phyloP scores from a whole-genome alignment of 1,140 invertebrate genomes.

The Aphis gossypii region DNA sequence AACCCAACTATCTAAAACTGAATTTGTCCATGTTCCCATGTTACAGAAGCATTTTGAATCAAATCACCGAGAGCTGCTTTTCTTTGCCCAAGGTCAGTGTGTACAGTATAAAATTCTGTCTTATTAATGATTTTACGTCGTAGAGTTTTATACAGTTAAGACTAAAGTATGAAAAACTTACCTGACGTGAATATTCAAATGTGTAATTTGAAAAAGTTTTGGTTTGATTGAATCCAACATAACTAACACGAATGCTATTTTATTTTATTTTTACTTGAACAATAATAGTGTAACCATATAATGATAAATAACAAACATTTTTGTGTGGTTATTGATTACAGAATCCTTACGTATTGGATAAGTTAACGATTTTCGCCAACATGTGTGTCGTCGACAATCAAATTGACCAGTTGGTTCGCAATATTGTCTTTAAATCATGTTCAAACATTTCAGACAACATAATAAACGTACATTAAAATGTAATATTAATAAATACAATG shows the following conservation, averaged over 20 bases:
- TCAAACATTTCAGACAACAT: not conserved
- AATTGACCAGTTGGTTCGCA: not conserved
- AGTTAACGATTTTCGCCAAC: not conserved
- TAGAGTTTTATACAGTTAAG: too few relatives aligned
- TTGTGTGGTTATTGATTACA: not conserved
- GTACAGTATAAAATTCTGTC: not conserved
- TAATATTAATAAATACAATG: too few relatives aligned
- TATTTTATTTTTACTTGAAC: not conserved
- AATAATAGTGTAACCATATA: not conserved
- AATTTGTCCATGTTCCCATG: not conserved
- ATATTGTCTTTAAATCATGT: not conserved
- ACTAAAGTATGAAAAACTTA: not conserved
- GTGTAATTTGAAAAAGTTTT: not conserved
- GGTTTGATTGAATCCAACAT: not conserved
- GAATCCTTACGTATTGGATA: not conserved
- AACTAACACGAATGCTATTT: not conserved
- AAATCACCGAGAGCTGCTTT: not conserved
- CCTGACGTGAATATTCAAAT: not conserved
- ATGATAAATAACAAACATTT: not conserved
- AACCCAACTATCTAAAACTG: not conserved
- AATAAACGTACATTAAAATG: not conserved
- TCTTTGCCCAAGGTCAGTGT: not conserved
- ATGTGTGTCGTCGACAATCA: conserved; percentile 29
- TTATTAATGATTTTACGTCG: too few relatives aligned
- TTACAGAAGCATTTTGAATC: not conserved